These are phyloP conservation scores for Episyrphus balteatus DNA, from an alignment of 1,140 invertebrate genomes.

Conservation along the genomic window DNA sequence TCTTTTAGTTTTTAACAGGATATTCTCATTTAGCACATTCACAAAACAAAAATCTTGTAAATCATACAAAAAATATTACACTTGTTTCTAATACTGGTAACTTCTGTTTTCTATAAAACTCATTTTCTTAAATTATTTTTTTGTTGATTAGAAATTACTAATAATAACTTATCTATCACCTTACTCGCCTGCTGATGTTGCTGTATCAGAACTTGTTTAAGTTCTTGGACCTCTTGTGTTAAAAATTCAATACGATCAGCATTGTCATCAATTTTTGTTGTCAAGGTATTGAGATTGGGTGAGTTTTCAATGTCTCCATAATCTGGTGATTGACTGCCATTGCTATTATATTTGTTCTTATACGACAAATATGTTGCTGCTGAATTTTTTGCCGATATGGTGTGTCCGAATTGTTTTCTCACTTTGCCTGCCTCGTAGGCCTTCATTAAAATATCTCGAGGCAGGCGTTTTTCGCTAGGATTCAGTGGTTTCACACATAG, in stretches of 20 bases:
- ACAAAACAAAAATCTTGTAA: no score
- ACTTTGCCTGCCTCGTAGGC: conserved; percentile 64
- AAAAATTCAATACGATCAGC: conserved; percentile 47
- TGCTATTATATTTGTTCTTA: conserved; percentile 51
- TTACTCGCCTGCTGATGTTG: conserved; percentile 35
- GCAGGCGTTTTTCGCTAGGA: conserved; percentile 65
- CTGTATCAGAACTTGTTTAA: conserved; percentile 44
- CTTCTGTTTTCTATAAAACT: not conserved
- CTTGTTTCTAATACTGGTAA: not conserved
- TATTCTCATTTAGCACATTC: no score
- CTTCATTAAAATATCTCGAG: conserved; percentile 59
- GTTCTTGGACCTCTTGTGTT: conserved; percentile 49
- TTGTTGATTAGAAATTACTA: conserved; percentile 34
- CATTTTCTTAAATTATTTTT: conserved; percentile 34
- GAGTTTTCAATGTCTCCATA: conserved; percentile 37
- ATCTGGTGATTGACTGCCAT: conserved; percentile 42
- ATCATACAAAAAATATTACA: not conserved
- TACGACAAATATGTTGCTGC: conserved; percentile 44
- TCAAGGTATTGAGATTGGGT: conserved; percentile 41
- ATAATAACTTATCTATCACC: conserved; percentile 34
- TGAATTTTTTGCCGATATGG: conserved; percentile 49
- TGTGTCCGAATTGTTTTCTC: conserved; percentile 53
- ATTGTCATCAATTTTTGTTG: conserved; percentile 50
- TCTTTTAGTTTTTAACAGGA: no score
- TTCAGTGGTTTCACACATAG: conserved; percentile 68